Conservation (phyloP, 2,797 vertebrate genomes). For the Prionace glauca region DNA sequence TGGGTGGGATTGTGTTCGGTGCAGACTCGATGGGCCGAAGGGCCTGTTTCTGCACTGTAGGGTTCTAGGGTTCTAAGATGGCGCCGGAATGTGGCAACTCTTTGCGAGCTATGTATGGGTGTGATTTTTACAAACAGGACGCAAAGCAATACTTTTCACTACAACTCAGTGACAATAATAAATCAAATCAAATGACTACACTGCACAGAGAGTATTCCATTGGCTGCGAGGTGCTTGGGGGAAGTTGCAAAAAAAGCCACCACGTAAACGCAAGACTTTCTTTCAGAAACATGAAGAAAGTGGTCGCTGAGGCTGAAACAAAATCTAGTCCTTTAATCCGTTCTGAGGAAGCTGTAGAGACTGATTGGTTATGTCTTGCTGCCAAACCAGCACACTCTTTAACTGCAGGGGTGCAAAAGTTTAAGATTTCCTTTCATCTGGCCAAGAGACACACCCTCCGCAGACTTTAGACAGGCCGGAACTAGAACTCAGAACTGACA, state of each 20-base stretch:
- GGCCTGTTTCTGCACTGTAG: too few relatives aligned
- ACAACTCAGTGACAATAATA: too few relatives aligned
- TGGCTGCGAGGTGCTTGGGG: background rate
- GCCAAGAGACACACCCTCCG: background rate
- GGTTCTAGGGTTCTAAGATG: too few relatives aligned
- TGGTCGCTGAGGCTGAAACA: background rate
- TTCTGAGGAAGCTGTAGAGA: background rate
- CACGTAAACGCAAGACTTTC: background rate
- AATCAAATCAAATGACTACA: background rate
- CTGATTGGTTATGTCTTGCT: background rate
- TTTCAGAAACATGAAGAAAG: background rate
- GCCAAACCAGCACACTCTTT: slow-evolving; percentile 5
- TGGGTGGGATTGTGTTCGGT: too few relatives aligned
- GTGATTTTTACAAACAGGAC: too few relatives aligned
- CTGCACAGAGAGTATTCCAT: background rate
- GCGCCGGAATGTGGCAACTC: too few relatives aligned
- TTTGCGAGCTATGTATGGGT: too few relatives aligned
- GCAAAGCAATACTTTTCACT: too few relatives aligned
- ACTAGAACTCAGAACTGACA: background rate
- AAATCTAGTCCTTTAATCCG: background rate
- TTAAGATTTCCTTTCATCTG: slow-evolving; percentile 26
- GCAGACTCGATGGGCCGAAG: too few relatives aligned
- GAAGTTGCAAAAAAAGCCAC: background rate
- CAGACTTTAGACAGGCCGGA: background rate
- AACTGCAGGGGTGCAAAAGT: slow-evolving; percentile 30